phyloP scores from a whole-genome alignment of 92 coral and sea anemone genomes.

The Parazoanthus atlanticus region DNA sequence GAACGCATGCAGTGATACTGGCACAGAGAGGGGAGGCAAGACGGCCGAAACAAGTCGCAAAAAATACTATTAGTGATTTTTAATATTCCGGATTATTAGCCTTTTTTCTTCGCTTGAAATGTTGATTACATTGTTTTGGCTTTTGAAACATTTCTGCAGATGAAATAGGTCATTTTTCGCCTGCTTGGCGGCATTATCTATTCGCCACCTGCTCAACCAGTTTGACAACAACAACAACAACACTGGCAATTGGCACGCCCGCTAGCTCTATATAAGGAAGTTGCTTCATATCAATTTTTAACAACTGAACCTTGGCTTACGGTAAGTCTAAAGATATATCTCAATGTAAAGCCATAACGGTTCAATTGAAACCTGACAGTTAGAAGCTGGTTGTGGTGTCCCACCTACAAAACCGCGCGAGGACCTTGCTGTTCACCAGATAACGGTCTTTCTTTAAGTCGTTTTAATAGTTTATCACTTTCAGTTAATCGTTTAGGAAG shows the following conservation, averaged over 20 bases:
- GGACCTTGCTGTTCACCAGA: background rate
- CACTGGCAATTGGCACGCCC: background rate
- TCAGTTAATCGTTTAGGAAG: background rate
- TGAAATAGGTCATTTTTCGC: background rate
- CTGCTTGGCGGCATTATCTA: background rate
- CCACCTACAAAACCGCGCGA: background rate
- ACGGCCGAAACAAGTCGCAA: no score
- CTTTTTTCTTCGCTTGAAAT: background rate
- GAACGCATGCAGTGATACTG: no score
- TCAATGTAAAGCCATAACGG: background rate
- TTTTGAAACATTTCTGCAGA: background rate
- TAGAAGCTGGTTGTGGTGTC: background rate
- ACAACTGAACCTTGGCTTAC: background rate
- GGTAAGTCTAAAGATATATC: background rate
- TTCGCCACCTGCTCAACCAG: slow-evolving; percentile 14
- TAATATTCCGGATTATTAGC: background rate
- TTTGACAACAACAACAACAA: background rate
- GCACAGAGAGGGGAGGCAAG: no score
- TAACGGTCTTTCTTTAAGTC: background rate
- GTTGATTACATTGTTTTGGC: background rate
- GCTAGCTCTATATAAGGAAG: background rate
- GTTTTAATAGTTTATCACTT: no score
- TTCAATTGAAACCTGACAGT: background rate
- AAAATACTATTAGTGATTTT: background rate
- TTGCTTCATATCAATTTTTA: background rate